phyloP scores from a whole-genome alignment of 64 coral and sea anemone species.

The Montipora capricornis region DNA sequence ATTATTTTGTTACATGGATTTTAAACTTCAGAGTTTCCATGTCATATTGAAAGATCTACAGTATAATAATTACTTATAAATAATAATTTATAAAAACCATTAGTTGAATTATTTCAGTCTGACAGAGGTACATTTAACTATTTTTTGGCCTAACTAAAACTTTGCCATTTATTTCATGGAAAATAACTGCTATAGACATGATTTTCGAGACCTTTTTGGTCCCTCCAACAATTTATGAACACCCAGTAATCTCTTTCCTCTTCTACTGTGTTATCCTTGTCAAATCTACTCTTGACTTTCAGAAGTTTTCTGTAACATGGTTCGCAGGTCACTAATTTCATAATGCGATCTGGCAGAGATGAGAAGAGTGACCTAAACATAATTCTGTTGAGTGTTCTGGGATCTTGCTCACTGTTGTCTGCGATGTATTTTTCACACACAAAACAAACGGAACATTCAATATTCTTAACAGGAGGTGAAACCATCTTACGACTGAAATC shows the following conservation, averaged over 20 bases:
- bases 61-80: too few species aligned
- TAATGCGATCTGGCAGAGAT: conserved; percentile 26
- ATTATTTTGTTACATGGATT: too few species aligned
- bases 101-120: too few species aligned
- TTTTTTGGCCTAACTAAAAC: background rate
- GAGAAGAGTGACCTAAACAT: conserved; percentile 80
- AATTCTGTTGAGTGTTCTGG: conserved; percentile 55
- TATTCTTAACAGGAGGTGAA: conserved; percentile 1
- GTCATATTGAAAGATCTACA: too few species aligned
- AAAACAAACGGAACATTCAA: conserved; percentile 62
- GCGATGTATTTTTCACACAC: conserved; percentile 75
- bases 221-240: conserved; percentile 86
- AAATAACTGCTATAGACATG: conserved; percentile 36
- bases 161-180: background rate
- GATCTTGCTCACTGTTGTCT: conserved; percentile 31
- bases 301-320: conserved; percentile 76
- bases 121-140: background rate
- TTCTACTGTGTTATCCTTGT: conserved; percentile 69
- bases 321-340: conserved; percentile 53
- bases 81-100: too few species aligned
- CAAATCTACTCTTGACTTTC: conserved; percentile 78
- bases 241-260: conserved; percentile 73
- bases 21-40: too few species aligned
- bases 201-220: conserved; percentile 78
- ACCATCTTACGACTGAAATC: conserved; percentile 28